Evolutionary conservation across 92 coral and sea anemone species (phyloP).

Genomic region (Siderastrea radians): DNA sequence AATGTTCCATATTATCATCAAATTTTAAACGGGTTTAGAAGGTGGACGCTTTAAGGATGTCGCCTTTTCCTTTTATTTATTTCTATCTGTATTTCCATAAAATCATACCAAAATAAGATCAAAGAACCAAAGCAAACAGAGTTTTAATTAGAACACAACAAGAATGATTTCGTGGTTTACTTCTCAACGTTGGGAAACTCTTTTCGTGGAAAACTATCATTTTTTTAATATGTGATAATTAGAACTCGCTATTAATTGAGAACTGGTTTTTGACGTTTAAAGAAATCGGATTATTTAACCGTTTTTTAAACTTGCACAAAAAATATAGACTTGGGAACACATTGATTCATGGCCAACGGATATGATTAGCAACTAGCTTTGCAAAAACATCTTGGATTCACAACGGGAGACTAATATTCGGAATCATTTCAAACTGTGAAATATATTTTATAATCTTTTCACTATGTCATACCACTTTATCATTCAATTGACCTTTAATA

Average conservation of each 20-base stretch:
- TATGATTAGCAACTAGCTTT: not conserved
- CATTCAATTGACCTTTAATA: not conserved
- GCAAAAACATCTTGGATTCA: not conserved
- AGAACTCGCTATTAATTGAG: not conserved
- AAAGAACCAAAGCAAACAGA: not conserved
- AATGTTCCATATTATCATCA: too few species aligned
- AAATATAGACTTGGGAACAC: not conserved
- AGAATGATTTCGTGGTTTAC: too few species aligned
- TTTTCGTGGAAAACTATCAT: too few species aligned
- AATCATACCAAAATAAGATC: too few species aligned
- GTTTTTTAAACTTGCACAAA: not conserved
- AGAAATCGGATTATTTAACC: not conserved
- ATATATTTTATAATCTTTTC: not conserved
- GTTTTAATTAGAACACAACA: not conserved
- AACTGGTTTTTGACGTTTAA: not conserved
- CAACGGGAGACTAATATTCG: not conserved
- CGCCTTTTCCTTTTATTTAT: too few species aligned
- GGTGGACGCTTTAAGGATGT: too few species aligned
- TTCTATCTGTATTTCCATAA: too few species aligned
- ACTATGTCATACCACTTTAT: not conserved
- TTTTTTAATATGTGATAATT: not conserved
- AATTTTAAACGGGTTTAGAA: too few species aligned
- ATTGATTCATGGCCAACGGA: not conserved
- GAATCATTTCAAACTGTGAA: constrained; percentile 1
- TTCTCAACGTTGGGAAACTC: too few species aligned